phyloP scores from a whole-genome alignment of 2,888 invertebrate species.

The Therioaphis trifolii region DNA sequence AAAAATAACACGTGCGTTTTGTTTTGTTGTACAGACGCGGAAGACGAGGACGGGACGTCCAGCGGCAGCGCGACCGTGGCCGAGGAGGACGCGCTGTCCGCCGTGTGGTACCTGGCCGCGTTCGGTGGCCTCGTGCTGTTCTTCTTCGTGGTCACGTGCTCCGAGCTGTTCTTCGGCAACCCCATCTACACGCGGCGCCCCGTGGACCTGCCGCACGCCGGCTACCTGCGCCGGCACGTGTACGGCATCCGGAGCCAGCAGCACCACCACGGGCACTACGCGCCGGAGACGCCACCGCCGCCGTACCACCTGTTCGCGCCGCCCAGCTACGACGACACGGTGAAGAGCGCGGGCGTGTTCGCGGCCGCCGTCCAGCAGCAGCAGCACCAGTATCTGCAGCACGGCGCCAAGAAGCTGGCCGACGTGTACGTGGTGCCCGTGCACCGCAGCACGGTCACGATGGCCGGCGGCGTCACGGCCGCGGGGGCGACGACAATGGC shows the following conservation, averaged over 20 bases:
- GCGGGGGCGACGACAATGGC: neutral
- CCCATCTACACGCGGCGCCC: slow-evolving; percentile 67
- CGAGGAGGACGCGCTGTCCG: slow-evolving; percentile 68
- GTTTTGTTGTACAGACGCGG: neutral
- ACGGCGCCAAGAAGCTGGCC: slow-evolving; percentile 6
- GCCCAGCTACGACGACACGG: slow-evolving; percentile 71
- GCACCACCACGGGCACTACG: slow-evolving; percentile 62
- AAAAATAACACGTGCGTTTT: no score
- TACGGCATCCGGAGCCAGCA: slow-evolving; percentile 63
- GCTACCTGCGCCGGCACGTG: slow-evolving; percentile 65
- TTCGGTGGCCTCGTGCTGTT: slow-evolving; percentile 73
- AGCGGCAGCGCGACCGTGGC: no score
- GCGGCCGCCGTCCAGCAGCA: neutral
- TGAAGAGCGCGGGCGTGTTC: slow-evolving; percentile 40
- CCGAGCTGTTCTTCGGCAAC: slow-evolving; percentile 72
- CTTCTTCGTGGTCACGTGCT: slow-evolving; percentile 73
- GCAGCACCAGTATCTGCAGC: neutral
- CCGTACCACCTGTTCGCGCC: slow-evolving; percentile 73
- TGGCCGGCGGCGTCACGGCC: neutral
- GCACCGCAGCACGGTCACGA: slow-evolving; percentile 9
- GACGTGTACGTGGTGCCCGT: slow-evolving; percentile 57
- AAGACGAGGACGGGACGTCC: slow-evolving; percentile 20
- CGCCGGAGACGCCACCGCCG: slow-evolving; percentile 70
- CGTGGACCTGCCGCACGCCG: slow-evolving; percentile 67
- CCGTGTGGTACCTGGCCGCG: slow-evolving; percentile 73